Conservation (phyloP, 2,113 vertebrate species). For the Myotis yumanensis region DNA sequence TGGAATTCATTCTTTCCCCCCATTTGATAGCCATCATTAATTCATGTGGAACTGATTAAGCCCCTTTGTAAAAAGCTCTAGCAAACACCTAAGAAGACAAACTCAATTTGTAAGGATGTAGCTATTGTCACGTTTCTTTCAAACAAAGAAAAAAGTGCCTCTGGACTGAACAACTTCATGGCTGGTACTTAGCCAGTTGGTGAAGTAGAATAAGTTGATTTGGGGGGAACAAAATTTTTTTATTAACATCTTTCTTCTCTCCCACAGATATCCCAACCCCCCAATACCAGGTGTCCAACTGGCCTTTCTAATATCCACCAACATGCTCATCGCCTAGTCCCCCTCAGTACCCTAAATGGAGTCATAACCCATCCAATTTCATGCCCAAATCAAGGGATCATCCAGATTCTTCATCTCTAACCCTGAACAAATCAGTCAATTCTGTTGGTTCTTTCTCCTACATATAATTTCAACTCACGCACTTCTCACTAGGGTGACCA, state of each 20-base stretch:
- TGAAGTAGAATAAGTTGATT: neutral
- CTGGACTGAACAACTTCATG: neutral
- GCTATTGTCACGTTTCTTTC: constrained; percentile 65
- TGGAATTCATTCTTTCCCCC: constrained; percentile 82
- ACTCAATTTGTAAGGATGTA: constrained; percentile 78
- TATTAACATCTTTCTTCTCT: neutral
- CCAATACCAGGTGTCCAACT: neutral
- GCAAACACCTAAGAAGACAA: constrained; percentile 82
- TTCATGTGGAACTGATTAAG: constrained; percentile 87
- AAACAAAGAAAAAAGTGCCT: constrained; percentile 40
- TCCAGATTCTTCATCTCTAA: neutral
- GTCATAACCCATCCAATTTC: neutral
- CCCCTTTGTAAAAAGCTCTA: constrained; percentile 82
- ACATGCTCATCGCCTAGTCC: fast-evolving
- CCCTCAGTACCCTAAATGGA: neutral
- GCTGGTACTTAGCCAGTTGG: neutral
- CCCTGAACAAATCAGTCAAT: neutral
- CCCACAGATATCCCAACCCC: neutral
- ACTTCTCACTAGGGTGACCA: neutral
- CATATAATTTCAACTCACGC: fast-evolving
- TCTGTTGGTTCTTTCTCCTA: neutral
- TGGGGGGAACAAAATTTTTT: neutral
- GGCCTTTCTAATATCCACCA: too few species aligned
- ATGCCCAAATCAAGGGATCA: too few species aligned
- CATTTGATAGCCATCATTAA: constrained; percentile 88